phyloP scores from a whole-genome alignment of 2,113 vertebrate species.

The Muntiacus muntjak region DNA sequence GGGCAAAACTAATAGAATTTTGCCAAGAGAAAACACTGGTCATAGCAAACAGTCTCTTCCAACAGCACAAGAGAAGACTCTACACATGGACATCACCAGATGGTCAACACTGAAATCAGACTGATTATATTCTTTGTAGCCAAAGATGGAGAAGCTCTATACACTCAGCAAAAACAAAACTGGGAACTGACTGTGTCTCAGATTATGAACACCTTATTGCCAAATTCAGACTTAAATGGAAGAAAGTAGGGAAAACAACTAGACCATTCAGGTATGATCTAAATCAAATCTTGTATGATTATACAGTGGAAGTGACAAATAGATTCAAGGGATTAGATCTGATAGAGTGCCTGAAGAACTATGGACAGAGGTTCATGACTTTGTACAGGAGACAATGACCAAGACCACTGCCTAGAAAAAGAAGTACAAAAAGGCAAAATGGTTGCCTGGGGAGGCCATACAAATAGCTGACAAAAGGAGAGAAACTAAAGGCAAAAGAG shows the following conservation, averaged over 20 bases:
- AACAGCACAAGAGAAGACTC: neutral
- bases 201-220: neutral
- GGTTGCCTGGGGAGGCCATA: neutral
- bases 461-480: neutral
- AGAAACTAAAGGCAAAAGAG: neutral
- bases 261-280: neutral
- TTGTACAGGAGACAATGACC: neutral
- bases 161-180: neutral
- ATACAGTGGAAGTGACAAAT: neutral
- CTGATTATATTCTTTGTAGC: neutral
- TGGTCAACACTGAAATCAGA: neutral
- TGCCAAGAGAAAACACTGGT: neutral
- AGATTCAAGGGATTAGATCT: neutral
- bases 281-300: neutral
- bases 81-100: neutral
- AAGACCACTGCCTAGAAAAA: neutral
- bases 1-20: neutral
- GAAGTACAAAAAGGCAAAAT: neutral
- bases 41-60: neutral
- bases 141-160: neutral
- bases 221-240: neutral
- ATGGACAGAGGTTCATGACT: neutral
- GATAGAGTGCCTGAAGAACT: neutral
- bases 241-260: neutral
- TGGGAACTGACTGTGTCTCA: neutral